Percentiles rank a stretch among this genome's conserved stretches.
Evolutionary conservation across 2,888 invertebrate species (phyloP).

Genomic region (Calameuta filiformis): DNA sequence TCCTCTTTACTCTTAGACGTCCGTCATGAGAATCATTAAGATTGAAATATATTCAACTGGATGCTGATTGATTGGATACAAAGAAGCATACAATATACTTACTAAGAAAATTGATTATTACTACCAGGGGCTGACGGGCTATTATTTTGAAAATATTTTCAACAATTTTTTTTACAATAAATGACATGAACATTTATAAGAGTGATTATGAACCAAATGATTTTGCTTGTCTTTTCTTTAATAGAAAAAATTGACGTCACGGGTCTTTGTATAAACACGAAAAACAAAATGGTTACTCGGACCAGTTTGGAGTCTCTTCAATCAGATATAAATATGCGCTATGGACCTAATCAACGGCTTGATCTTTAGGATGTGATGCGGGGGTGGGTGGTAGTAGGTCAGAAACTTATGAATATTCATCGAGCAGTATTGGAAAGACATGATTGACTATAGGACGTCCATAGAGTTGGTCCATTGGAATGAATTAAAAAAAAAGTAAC

Average conservation of each 20-base stretch:
- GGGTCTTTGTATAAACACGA: neutral
- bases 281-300: neutral
- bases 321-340: neutral
- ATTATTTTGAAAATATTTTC: neutral
- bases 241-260: too few relatives aligned
- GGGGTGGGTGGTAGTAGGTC: neutral
- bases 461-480: constrained; percentile 20
- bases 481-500: constrained; percentile 45
- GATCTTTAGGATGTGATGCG: neutral
- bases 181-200: neutral
- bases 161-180: neutral
- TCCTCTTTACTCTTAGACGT: neutral
- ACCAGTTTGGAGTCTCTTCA: neutral
- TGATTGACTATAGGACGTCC: too few relatives aligned
- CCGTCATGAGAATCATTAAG: neutral
- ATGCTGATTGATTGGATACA: neutral
- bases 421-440: neutral
- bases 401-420: neutral
- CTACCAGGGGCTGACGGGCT: neutral
- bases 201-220: neutral
- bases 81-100: neutral
- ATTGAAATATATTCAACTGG: neutral
- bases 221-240: too few relatives aligned
- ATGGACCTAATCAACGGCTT: neutral
- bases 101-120: neutral